Percentiles rank a stretch among this genome's conserved stretches.
Evolutionary conservation across 2,113 vertebrate genomes (phyloP).

Genomic region (Ictidomys tridecemlineatus): DNA sequence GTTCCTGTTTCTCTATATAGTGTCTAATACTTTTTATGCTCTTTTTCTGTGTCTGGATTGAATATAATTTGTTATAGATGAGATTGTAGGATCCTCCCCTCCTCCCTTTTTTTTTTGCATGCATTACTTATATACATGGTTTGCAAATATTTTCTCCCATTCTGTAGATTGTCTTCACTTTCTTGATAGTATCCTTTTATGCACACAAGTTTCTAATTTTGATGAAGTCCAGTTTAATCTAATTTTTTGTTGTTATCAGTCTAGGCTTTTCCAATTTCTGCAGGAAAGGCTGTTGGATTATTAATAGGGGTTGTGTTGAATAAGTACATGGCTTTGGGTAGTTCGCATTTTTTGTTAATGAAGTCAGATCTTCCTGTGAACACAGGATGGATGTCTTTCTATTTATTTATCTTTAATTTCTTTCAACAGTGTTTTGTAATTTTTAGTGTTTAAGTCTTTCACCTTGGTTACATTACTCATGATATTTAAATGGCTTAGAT

Average conservation of each 20-base stretch:
- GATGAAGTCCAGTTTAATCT: no score
- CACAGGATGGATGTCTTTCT: neutral
- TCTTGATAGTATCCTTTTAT: no score
- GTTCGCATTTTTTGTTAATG: neutral
- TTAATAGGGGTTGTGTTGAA: neutral
- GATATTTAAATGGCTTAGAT: neutral
- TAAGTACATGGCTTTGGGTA: neutral
- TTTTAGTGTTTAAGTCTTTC: neutral
- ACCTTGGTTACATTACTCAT: slow-evolving; percentile 26
- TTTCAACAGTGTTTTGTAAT: neutral
- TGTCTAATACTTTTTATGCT: neutral
- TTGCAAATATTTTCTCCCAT: neutral
- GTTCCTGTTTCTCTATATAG: neutral
- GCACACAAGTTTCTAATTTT: no score
- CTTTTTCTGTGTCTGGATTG: neutral
- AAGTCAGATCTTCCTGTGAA: neutral
- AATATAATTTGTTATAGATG: neutral
- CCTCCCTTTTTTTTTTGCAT: no score
- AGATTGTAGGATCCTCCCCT: neutral
- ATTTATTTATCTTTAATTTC: slow-evolving; percentile 29
- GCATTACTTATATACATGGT: neutral
- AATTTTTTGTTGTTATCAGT: neutral
- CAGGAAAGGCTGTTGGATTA: neutral
- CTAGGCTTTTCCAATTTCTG: neutral
- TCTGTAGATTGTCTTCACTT: neutral